These are phyloP conservation scores for Nomada fucata DNA, from an alignment of 2,888 invertebrate species.

Conservation along the genomic window DNA sequence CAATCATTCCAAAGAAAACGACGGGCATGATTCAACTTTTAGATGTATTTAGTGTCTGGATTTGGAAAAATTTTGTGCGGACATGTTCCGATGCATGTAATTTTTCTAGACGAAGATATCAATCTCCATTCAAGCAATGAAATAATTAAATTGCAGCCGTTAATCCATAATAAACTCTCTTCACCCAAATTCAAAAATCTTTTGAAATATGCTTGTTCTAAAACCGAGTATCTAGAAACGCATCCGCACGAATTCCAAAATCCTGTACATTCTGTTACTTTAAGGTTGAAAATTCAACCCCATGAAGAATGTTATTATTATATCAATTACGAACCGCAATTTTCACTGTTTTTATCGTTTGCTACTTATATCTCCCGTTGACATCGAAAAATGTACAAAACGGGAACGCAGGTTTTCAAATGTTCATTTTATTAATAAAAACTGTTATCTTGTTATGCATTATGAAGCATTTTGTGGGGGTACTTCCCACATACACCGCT, in stretches of 20 bases:
- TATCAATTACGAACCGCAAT: no score
- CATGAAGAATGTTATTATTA: no score
- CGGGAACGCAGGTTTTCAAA: no score
- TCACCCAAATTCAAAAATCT: background rate
- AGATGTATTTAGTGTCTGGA: background rate
- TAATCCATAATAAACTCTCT: background rate
- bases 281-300: background rate
- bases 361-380: no score
- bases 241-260: background rate
- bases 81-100: background rate
- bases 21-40: background rate
- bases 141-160: background rate
- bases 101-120: background rate
- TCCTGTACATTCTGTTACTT: background rate
- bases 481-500: no score
- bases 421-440: no score
- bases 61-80: background rate
- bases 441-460: no score
- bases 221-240: background rate
- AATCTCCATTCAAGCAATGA: background rate
- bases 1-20: conserved; percentile 3
- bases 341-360: no score
- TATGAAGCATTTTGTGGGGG: no score
- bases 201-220: background rate
- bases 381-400: no score